A percentile compares a stretch with the other conserved stretches of the same genome.
These are phyloP conservation scores for Lissonota sp. DNA, from an alignment of 2,888 invertebrate genomes.

Conservation along the genomic window DNA sequence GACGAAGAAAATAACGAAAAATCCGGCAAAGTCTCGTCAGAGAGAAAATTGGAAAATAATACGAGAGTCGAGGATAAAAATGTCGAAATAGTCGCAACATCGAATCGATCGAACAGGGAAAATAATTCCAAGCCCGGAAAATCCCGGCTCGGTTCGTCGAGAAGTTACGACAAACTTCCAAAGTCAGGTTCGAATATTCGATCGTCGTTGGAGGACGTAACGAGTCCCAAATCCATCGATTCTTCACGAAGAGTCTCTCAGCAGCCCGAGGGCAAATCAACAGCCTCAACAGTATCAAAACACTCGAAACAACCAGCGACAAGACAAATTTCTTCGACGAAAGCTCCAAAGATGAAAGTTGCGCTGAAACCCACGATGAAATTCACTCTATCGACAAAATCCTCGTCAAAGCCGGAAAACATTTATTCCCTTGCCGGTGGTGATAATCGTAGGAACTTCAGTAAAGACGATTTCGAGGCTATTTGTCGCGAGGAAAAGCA, in stretches of 20 bases:
- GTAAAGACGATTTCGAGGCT: conserved; percentile 75
- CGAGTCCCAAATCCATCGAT: conserved; percentile 65
- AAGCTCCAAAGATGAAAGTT: conserved; percentile 65
- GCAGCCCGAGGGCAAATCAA: conserved; percentile 41
- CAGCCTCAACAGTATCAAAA: conserved; percentile 10
- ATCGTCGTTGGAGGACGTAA: conserved; percentile 72
- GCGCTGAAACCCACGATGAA: conserved; percentile 63
- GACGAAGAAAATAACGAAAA: conserved; percentile 29
- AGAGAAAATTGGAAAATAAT: conserved; percentile 32
- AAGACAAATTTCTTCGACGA: conserved; percentile 67
- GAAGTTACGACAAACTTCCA: conserved; percentile 79
- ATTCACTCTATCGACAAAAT: conserved; percentile 66
- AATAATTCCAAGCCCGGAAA: conserved; percentile 53
- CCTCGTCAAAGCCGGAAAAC: conserved; percentile 60
- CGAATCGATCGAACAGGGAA: conserved; percentile 16
- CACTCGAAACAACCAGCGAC: conserved; percentile 60
- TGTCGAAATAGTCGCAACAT: neutral
- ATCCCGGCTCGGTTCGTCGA: conserved; percentile 74
- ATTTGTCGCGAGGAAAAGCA: conserved; percentile 80
- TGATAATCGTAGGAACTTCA: conserved; percentile 70
- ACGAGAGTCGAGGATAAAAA: conserved; percentile 10
- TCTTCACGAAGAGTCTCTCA: conserved; percentile 60
- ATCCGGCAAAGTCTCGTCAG: conserved; percentile 16
- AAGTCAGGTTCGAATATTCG: conserved; percentile 69
- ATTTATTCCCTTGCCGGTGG: conserved; percentile 71